A percentile compares a stretch with the other conserved stretches of the same genome.
Evolutionary conservation across 1,140 invertebrate species (phyloP).

Genomic region (Trichonephila clavata): DNA sequence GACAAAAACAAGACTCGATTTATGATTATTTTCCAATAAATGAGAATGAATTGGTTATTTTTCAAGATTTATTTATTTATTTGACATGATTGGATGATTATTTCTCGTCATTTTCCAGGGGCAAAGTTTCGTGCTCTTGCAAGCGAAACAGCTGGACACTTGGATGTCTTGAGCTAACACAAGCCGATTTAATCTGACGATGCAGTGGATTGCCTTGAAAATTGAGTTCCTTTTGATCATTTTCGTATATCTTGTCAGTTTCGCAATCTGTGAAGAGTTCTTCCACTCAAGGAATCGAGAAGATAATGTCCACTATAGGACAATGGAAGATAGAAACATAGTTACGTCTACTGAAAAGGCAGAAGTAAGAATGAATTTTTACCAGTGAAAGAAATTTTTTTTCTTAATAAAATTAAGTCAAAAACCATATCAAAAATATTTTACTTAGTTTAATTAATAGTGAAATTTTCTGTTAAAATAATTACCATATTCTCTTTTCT

Average conservation of each 20-base stretch:
- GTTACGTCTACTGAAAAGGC: constrained; percentile 75
- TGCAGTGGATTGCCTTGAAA: constrained; percentile 52
- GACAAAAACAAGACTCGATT: no score
- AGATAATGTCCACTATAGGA: constrained; percentile 71
- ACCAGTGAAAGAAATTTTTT: not conserved
- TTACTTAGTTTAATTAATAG: no score
- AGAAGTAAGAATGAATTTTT: constrained; percentile 45
- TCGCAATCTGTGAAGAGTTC: constrained; percentile 58
- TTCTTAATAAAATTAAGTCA: no score
- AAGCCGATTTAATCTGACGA: not conserved
- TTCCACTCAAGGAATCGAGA: constrained; percentile 65
- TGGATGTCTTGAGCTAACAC: constrained; percentile 55
- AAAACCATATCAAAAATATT: no score
- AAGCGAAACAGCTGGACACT: constrained; percentile 18
- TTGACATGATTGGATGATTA: not conserved
- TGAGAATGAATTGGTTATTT: no score
- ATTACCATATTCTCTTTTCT: no score
- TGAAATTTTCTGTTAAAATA: no score
- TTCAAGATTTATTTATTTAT: not conserved
- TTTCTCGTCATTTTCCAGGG: not conserved
- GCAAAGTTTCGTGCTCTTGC: not conserved
- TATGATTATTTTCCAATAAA: no score
- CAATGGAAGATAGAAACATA: constrained; percentile 70
- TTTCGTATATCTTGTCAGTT: constrained; percentile 24
- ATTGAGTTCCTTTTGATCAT: constrained; percentile 25